A percentile compares a stretch with the other conserved stretches of the same genome.
Evolutionary conservation across 2,888 invertebrate genomes (phyloP).

Genomic region (Micoletzkya japonica): DNA sequence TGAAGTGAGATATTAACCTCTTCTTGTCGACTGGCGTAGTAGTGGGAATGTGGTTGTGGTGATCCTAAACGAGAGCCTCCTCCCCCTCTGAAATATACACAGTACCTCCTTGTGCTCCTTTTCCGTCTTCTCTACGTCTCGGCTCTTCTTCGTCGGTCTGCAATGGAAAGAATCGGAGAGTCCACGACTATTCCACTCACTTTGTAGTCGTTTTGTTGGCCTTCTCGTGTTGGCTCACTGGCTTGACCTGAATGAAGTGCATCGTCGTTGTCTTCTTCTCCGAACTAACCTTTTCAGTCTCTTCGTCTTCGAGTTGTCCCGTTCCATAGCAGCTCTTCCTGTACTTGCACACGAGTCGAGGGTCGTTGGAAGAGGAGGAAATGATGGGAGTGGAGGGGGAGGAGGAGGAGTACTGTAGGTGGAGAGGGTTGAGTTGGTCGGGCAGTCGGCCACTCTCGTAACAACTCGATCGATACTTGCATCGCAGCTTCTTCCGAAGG

Average conservation of each 20-base stretch:
- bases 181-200: too few relatives aligned
- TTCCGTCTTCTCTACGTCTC: background rate
- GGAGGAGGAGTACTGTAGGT: conserved; percentile 28
- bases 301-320: conserved; percentile 28
- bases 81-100: background rate
- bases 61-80: conserved; percentile 25
- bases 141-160: background rate
- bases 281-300: too few relatives aligned
- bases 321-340: conserved; percentile 58
- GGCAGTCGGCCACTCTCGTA: conserved; percentile 57
- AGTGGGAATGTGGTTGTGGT: too few relatives aligned
- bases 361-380: conserved; percentile 25
- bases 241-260: too few relatives aligned
- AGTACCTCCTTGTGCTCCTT: background rate
- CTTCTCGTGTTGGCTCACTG: background rate
- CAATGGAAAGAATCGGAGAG: too few relatives aligned
- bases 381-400: background rate
- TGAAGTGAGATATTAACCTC: too few relatives aligned
- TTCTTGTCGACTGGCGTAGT: too few relatives aligned
- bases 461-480: conserved; percentile 56
- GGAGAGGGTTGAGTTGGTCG: conserved; percentile 33
- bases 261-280: too few relatives aligned
- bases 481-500: conserved; percentile 44
- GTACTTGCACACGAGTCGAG: conserved; percentile 51
- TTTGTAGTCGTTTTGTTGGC: background rate